These are phyloP conservation scores for Grapholita molesta DNA, from an alignment of 1,140 invertebrate genomes.

Conservation along the genomic window DNA sequence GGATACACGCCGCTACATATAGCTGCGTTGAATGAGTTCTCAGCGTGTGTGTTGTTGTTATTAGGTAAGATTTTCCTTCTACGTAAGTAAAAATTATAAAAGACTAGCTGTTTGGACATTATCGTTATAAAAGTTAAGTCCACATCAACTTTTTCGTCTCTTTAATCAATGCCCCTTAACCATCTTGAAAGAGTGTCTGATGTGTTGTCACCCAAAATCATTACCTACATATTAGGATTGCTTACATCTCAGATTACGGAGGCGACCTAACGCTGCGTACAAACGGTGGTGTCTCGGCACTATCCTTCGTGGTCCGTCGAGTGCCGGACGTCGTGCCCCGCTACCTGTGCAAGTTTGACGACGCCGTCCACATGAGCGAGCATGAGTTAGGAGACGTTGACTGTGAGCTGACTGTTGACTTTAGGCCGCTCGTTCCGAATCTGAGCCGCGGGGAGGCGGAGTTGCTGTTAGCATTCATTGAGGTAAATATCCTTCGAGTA, in stretches of 20 bases:
- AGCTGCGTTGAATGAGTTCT: slow-evolving; percentile 90
- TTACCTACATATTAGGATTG: not conserved
- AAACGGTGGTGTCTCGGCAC: slow-evolving; percentile 87
- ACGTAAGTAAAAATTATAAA: too few species aligned
- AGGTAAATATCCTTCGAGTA: slow-evolving; percentile 71
- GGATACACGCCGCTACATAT: slow-evolving; percentile 90
- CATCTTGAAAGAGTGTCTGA: too few species aligned
- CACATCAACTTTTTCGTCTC: too few species aligned
- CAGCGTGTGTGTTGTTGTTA: slow-evolving; percentile 85
- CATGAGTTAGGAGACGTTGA: slow-evolving; percentile 90
- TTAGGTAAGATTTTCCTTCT: slow-evolving; percentile 74
- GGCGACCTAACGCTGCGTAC: slow-evolving; percentile 90
- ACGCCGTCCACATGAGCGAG: slow-evolving; percentile 87
- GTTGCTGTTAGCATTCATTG: slow-evolving; percentile 85
- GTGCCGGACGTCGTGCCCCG: slow-evolving; percentile 88
- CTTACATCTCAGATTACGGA: slow-evolving; percentile 79
- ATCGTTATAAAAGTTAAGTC: too few species aligned
- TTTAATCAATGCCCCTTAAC: too few species aligned
- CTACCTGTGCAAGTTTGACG: slow-evolving; percentile 85
- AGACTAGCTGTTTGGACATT: too few species aligned
- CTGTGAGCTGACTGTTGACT: slow-evolving; percentile 89
- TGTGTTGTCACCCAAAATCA: too few species aligned
- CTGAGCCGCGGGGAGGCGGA: slow-evolving; percentile 83
- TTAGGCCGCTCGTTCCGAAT: slow-evolving; percentile 83
- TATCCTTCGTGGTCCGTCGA: slow-evolving; percentile 88